Conservation (phyloP, 2,888 invertebrate species). For the Spisula subtruncata region DNA sequence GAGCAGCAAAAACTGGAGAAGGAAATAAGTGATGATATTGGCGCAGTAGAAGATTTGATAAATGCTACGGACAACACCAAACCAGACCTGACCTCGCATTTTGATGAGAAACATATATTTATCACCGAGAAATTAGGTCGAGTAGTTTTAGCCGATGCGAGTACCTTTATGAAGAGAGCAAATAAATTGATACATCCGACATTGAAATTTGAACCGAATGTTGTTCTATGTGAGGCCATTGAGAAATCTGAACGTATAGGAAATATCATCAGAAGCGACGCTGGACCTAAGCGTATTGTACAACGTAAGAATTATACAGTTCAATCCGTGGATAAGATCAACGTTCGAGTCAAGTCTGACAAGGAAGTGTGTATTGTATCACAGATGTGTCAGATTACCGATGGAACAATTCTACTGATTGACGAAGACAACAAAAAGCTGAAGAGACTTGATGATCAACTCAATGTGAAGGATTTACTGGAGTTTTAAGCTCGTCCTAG, state of each 20-base stretch:
- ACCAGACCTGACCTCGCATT: not conserved
- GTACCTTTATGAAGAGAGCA: not conserved
- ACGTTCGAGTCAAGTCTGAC: not conserved
- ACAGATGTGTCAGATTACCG: not conserved
- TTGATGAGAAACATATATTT: not conserved
- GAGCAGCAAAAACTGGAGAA: not conserved
- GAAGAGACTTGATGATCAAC: too few species aligned
- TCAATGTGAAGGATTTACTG: not conserved
- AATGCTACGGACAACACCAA: not conserved
- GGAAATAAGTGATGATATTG: not conserved
- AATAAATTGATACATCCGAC: not conserved
- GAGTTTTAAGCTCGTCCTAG: not conserved
- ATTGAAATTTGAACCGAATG: not conserved
- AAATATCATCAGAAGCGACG: not conserved
- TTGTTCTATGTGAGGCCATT: not conserved
- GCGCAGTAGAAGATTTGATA: not conserved
- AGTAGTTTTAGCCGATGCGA: not conserved
- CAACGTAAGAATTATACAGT: not conserved
- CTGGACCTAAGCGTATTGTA: not conserved
- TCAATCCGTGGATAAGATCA: not conserved
- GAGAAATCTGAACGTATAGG: not conserved
- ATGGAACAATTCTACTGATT: not conserved
- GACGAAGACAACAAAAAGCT: not conserved
- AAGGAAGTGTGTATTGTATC: not conserved
- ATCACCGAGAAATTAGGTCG: not conserved